Conservation (phyloP, 2,113 vertebrate genomes). For the Stictonetta naevosa region DNA sequence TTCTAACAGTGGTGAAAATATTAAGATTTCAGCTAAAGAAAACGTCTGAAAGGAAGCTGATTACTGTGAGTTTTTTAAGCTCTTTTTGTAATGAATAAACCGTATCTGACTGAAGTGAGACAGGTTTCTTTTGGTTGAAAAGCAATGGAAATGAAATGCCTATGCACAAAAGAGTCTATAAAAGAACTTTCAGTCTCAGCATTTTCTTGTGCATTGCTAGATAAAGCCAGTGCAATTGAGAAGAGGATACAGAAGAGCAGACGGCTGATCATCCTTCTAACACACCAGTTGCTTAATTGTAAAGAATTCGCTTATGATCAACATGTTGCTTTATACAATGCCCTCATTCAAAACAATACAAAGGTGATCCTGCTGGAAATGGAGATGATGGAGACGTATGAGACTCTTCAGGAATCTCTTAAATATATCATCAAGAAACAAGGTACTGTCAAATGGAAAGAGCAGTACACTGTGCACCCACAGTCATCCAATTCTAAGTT, state of each 20-base stretch:
- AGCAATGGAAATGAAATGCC: background rate
- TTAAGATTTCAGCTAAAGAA: background rate
- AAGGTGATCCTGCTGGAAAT: conserved; percentile 80
- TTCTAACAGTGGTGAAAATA: background rate
- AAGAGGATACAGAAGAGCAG: conserved; percentile 73
- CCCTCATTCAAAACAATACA: conserved; percentile 68
- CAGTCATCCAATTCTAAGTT: conserved; percentile 65
- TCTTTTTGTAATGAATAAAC: background rate
- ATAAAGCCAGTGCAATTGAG: conserved; percentile 64
- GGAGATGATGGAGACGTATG: background rate
- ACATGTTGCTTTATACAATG: conserved; percentile 73
- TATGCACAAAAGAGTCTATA: background rate
- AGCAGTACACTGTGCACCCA: conserved; percentile 10
- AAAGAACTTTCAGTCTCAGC: background rate
- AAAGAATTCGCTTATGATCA: conserved; percentile 70
- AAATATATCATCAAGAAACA: conserved; percentile 71
- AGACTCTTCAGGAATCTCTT: conserved; percentile 71
- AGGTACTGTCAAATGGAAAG: conserved; percentile 78
- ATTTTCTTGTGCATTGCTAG: conserved; percentile 17
- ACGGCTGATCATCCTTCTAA: conserved; percentile 74
- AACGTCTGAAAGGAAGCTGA: background rate
- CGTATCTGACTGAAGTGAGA: background rate
- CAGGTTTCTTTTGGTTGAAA: background rate
- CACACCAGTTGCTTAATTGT: background rate
- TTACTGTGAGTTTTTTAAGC: background rate